phyloP scores from a whole-genome alignment of 2,113 vertebrate species.

The Paradoxurus hermaphroditus region DNA sequence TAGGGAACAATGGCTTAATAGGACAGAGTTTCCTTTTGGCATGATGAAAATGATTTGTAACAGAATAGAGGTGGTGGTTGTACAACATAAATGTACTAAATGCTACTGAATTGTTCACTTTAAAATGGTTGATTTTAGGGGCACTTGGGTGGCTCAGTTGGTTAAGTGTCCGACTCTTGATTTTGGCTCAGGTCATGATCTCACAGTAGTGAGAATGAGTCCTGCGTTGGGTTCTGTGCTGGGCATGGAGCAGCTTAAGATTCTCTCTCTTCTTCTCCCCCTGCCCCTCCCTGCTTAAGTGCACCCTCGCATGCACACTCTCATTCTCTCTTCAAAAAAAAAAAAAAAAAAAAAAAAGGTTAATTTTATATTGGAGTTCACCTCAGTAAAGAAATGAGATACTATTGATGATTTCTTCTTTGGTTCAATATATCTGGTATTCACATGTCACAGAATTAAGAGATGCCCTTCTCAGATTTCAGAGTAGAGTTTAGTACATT shows the following conservation, averaged over 20 bases:
- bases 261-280: too few relatives aligned
- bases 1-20: not conserved
- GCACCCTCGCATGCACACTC: too few relatives aligned
- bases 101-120: not conserved
- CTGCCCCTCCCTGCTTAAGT: too few relatives aligned
- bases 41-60: not conserved
- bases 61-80: not conserved
- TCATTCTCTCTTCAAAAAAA: too few relatives aligned
- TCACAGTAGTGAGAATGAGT: too few relatives aligned
- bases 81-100: not conserved
- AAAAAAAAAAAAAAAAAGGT: not conserved
- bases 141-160: too few relatives aligned
- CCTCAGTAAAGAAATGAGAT: not conserved
- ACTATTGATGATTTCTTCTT: not conserved
- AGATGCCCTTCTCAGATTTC: not conserved
- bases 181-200: too few relatives aligned
- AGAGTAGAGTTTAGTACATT: not conserved
- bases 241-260: too few relatives aligned
- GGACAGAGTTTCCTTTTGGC: not conserved
- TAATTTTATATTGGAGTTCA: not conserved
- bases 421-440: not conserved
- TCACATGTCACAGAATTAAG: not conserved
- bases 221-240: too few relatives aligned
- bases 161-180: too few relatives aligned
- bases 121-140: not conserved